phyloP scores from a whole-genome alignment of 1,140 invertebrate genomes.

The Mamestra configurata region DNA sequence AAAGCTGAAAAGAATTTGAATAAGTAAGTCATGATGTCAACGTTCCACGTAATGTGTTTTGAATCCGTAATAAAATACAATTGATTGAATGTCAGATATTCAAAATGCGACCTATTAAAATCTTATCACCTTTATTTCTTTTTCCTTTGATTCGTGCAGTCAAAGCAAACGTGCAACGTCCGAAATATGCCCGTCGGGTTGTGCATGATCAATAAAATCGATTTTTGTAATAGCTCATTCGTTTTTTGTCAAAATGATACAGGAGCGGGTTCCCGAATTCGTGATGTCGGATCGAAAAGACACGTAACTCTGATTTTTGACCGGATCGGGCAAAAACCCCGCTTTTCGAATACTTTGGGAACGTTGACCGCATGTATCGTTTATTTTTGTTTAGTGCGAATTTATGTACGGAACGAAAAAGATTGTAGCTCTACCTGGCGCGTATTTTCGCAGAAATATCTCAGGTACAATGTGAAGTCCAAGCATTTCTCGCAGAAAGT shows the following conservation, averaged over 20 bases:
- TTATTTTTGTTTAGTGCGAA: slow-evolving; percentile 42
- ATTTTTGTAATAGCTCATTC: slow-evolving; percentile 65
- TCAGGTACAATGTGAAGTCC: slow-evolving; percentile 3
- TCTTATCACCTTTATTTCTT: slow-evolving; percentile 47
- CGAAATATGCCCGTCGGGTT: slow-evolving; percentile 53
- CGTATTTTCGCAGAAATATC: slow-evolving; percentile 26
- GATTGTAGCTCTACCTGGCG: slow-evolving; percentile 11
- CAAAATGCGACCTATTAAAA: slow-evolving; percentile 45
- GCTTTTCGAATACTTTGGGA: slow-evolving; percentile 41
- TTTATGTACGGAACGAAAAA: slow-evolving; percentile 15
- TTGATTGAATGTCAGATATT: slow-evolving; percentile 29
- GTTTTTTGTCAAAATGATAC: slow-evolving; percentile 38
- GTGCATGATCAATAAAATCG: slow-evolving; percentile 65
- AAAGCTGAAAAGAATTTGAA: slow-evolving; percentile 31
- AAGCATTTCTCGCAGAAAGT: slow-evolving; percentile 42
- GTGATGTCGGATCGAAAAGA: slow-evolving; percentile 51
- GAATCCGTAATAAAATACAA: slow-evolving; percentile 18
- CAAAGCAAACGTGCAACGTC: slow-evolving; percentile 1
- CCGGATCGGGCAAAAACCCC: slow-evolving; percentile 46
- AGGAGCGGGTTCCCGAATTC: slow-evolving; percentile 6
- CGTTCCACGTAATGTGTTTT: slow-evolving; percentile 51
- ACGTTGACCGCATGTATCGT: slow-evolving; percentile 42
- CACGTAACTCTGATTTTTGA: slow-evolving; percentile 19
- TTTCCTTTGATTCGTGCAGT: slow-evolving; percentile 41
- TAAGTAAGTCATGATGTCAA: slow-evolving; percentile 51